Percentiles rank a stretch among this genome's conserved stretches.
Conservation (phyloP, 2,113 vertebrate species). For the Notothenia rossii region DNA sequence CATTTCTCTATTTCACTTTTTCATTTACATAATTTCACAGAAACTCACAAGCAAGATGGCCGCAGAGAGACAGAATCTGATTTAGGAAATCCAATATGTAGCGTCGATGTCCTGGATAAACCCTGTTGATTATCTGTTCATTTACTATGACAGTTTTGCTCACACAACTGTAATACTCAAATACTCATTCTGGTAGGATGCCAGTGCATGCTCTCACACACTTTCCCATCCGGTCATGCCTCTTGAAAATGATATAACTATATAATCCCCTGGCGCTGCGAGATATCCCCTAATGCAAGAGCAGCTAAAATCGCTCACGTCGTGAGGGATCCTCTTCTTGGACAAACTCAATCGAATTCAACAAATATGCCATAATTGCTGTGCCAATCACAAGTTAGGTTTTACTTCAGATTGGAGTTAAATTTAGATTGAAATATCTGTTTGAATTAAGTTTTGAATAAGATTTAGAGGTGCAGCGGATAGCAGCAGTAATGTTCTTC, state of each 20-base stretch:
- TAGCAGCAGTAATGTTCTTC: not conserved
- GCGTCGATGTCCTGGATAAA: constrained; percentile 1
- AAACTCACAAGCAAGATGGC: not conserved
- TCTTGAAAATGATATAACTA: constrained; percentile 36
- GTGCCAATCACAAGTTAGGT: constrained; percentile 59
- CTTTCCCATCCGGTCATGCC: constrained; percentile 40
- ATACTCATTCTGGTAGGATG: constrained; percentile 44
- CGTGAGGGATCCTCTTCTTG: constrained; percentile 44
- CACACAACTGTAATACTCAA: constrained; percentile 45
- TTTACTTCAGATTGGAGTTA: constrained; percentile 55
- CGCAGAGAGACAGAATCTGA: not conserved
- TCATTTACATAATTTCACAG: not conserved
- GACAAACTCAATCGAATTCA: constrained; percentile 64
- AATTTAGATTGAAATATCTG: constrained; percentile 57
- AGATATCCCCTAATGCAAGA: constrained; percentile 38
- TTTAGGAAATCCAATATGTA: not conserved
- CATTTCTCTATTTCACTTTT: constrained; percentile 9
- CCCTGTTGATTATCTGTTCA: not conserved
- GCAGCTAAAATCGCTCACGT: constrained; percentile 44
- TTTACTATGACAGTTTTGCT: constrained; percentile 18
- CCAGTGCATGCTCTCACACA: constrained; percentile 39
- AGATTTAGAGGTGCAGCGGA: constrained; percentile 27
- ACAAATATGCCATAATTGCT: constrained; percentile 67
- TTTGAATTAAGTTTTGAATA: constrained; percentile 51
- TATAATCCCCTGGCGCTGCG: constrained; percentile 30